These are phyloP conservation scores for Anolis carolinensis DNA, from an alignment of 2,113 vertebrate genomes.

Conservation along the genomic window DNA sequence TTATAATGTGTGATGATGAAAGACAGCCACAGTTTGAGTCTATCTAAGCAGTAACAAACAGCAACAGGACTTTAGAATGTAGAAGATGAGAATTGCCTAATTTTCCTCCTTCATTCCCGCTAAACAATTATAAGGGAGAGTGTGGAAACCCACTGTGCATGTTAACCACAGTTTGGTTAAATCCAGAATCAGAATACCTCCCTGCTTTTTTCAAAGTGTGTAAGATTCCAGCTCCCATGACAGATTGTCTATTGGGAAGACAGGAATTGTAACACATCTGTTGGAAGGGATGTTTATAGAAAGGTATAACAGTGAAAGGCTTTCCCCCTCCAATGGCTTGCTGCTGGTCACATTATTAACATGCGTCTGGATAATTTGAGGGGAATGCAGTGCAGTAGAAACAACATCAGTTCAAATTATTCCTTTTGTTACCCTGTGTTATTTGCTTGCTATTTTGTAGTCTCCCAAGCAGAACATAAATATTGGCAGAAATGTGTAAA, in stretches of 20 bases:
- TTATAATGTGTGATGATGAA: conserved; percentile 29
- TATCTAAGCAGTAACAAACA: conserved; percentile 3
- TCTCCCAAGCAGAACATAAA: too few species aligned
- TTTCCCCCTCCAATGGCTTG: neutral
- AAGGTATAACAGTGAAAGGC: too few species aligned
- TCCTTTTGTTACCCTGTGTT: neutral
- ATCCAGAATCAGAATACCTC: neutral
- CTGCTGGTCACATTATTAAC: neutral
- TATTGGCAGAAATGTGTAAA: too few species aligned
- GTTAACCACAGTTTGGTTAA: neutral
- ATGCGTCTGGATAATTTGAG: neutral
- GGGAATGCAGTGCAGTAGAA: neutral
- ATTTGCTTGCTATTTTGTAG: too few species aligned
- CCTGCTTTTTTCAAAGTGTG: neutral
- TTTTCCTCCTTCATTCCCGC: neutral
- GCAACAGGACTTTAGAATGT: neutral
- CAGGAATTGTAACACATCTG: neutral
- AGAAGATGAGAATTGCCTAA: conserved; percentile 38
- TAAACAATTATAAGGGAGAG: conserved; percentile 22
- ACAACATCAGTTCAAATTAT: neutral
- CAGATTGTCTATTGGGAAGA: neutral
- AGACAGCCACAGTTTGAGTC: conserved; percentile 50
- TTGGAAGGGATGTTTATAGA: too few species aligned
- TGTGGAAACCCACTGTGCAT: conserved; percentile 11
- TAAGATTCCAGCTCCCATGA: too few species aligned